Conservation (phyloP, 1,140 invertebrate species). For the Heliconius congener region DNA sequence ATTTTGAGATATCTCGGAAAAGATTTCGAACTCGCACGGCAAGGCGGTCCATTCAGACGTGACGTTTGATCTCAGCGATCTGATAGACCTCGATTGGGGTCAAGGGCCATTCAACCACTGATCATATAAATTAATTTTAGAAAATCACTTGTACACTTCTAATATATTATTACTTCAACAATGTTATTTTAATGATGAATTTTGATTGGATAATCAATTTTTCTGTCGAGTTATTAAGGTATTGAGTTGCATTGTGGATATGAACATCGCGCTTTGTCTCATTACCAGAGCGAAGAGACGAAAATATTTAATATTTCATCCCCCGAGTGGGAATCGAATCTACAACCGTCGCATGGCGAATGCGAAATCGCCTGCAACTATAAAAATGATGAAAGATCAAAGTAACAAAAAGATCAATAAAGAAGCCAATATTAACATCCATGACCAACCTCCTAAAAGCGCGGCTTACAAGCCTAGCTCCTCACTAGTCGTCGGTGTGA, state of each 20-base stretch:
- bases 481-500: conserved; percentile 1
- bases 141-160: neutral
- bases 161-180: neutral
- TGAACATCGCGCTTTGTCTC: no score
- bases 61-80: conserved; percentile 33
- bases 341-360: no score
- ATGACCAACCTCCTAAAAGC: neutral
- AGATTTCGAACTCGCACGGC: conserved; percentile 27
- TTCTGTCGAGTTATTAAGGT: no score
- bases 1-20: conserved; percentile 24
- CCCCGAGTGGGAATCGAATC: no score
- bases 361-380: no score
- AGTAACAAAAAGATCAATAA: neutral
- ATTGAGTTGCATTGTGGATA: no score
- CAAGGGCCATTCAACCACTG: conserved; percentile 16
- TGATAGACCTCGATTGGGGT: conserved; percentile 12
- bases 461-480: neutral
- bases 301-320: no score
- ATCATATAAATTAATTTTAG: conserved; percentile 15
- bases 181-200: neutral
- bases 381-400: neutral
- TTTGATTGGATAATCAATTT: neutral
- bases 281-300: no score
- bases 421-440: neutral
- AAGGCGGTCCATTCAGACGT: conserved; percentile 25